Evolutionary conservation across 2,888 invertebrate species (phyloP), one percentile per base, ranked within the genome.

Genomic region (Saturnia pavonia): DNA sequence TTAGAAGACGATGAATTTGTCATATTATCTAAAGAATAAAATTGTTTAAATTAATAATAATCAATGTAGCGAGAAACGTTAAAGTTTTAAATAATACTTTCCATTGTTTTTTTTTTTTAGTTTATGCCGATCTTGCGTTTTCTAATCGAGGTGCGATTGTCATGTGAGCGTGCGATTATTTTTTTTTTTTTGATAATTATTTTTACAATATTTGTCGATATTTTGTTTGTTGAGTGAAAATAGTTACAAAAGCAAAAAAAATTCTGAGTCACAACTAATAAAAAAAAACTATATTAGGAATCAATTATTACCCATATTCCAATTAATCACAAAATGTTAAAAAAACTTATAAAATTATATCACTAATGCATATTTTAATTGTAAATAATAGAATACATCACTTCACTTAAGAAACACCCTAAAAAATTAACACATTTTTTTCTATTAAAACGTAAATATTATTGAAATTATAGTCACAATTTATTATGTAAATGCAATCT

Each of bases 11-110:
- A n/a, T 40, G 4, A 40, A 34, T 65, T 65, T 65, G 27, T 70
- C 67, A 42, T 54, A 63, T 72, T 74, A 74, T 71, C 72, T 40
- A 67, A 68, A 22, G 68, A 68, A 68, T 27, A 57, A 51, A 65
- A 71, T 68, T 72, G 67, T 66, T 72, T 72, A 74, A 69, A 74
- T 71, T 68, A 72, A 70, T 27, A 68, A 51, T 65, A 19, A 65
- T 9, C 40, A 16, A 65, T 48, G 43, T 34, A 73, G 70, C 69
- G 73, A 72, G 74, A 74, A 75, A 73, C 34, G 73, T 54, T 71
- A 70, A 66, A 74, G 14, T 65, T 72, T 72, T 70, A 40, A 65
- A 65, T 34, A 75, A 71, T 68, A 78, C 81, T 82, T 82, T 81
- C 80, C 77, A 78, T 73, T 78, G 78, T 77, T 78, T 75, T 72